phyloP scores from a whole-genome alignment of 2,113 vertebrate genomes.

The Trachemys scripta region DNA sequence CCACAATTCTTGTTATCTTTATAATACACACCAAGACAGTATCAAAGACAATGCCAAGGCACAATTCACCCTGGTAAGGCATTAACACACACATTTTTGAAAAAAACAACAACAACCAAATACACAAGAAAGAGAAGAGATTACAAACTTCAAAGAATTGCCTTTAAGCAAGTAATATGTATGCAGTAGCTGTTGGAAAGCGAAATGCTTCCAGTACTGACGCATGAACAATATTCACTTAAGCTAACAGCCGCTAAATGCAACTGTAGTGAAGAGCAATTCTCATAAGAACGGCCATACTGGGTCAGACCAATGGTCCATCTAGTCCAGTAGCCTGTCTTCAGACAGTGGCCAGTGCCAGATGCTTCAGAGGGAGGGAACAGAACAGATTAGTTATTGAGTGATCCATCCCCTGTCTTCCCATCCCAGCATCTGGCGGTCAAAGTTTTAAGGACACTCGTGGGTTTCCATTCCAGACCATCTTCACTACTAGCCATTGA shows the following conservation, averaged over 20 bases:
- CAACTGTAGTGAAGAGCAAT: neutral
- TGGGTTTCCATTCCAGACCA: neutral
- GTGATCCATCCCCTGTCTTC: neutral
- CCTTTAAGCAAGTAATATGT: neutral
- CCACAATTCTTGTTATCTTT: neutral
- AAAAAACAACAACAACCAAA: neutral
- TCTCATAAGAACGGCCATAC: neutral
- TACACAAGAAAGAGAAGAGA: neutral
- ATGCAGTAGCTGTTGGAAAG: neutral
- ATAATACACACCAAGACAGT: neutral
- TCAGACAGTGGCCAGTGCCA: neutral
- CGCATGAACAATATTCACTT: neutral
- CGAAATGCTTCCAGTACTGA: neutral
- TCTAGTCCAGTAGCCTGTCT: neutral
- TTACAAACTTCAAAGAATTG: conserved; percentile 19
- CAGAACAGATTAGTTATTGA: neutral
- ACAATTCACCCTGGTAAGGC: neutral
- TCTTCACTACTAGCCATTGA: neutral
- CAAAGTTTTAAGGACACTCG: neutral
- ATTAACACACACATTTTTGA: neutral
- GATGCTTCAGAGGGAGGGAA: neutral
- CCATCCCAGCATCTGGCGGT: neutral
- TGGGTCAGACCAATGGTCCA: neutral
- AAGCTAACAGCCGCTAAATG: neutral
- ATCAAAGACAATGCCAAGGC: neutral